phyloP scores from a whole-genome alignment of 2,113 vertebrate species.

The Thamnophis sirtalis region DNA sequence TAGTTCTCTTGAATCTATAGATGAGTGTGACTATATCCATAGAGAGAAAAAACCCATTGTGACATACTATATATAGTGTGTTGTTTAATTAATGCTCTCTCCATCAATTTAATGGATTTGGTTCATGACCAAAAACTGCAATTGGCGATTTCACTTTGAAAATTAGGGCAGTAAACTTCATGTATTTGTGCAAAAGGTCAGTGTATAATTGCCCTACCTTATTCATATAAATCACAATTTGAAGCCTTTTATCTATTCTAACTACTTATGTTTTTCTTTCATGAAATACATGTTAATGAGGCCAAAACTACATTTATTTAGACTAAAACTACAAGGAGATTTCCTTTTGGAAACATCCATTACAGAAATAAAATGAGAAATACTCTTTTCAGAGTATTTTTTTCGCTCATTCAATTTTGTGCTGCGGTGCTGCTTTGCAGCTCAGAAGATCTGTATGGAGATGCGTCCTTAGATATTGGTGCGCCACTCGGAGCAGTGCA shows the following conservation, averaged over 20 bases:
- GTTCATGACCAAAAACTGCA: not conserved
- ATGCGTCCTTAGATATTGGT: not conserved
- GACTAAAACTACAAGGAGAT: not conserved
- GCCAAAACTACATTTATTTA: not conserved
- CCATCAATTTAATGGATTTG: not conserved
- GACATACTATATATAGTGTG: not conserved
- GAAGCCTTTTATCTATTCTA: not conserved
- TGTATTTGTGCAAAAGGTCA: not conserved
- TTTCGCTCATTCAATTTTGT: not conserved
- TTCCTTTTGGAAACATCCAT: not conserved
- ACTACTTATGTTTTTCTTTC: not conserved
- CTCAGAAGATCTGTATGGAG: not conserved
- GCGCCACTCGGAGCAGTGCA: not conserved
- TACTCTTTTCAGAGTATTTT: not conserved
- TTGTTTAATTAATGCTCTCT: not conserved
- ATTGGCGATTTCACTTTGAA: not conserved
- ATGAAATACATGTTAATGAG: not conserved
- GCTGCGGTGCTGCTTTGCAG: not conserved
- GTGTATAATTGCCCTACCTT: not conserved
- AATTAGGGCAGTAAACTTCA: not conserved
- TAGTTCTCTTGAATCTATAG: not conserved
- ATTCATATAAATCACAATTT: not conserved
- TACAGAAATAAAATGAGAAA: not conserved
- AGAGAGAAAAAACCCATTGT: not conserved
- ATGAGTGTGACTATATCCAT: not conserved